Evolutionary conservation across 2,888 invertebrate genomes (phyloP), one percentile per base, ranked within the genome.

Genomic region (Drosophila borealis): DNA sequence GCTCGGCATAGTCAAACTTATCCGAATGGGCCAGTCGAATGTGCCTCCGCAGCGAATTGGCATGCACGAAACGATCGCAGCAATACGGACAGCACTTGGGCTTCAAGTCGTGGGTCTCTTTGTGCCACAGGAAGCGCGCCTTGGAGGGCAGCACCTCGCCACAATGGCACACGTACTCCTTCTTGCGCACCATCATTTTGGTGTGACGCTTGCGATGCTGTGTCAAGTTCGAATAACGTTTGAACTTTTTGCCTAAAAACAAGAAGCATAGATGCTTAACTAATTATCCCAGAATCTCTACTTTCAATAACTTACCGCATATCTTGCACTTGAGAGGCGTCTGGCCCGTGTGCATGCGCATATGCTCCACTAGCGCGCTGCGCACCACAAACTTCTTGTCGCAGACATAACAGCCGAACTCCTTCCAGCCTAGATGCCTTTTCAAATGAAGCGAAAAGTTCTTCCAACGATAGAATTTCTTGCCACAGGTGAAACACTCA

Each of bases 1-100:
- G 93, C 65, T 94, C 93, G 70, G 94, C 94, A 29, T 96, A 95
- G 56, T 95, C 94, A 90, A 95, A 96, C 88, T 95, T 94, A 64
- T 95, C 94, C 90, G 96, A 96, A 92, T 97, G 97, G 3, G 96
- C 94, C 65, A 96, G 93, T 0, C 97, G 94, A 93, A 97, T 95
- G 93, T 98, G 98, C 3, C 97, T 93, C 1, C 97, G 96, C 79
- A 98, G 93, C 84, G 96, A 96, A 8, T 97, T 95, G 81, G 95
- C 94, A 93, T 97, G 97, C 70, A 97, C 95, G 92, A 97, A 98
- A 88, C 97, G 96, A 93, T 97, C 97, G 89, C 95, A 95, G 93
- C 98, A 98, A 90, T 96, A 95, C 4, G 94, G 94, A 92, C 98
- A 98, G 48, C 96, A 95, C 92, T 97, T 96, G 36, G 97, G 97